Evolutionary conservation across 1,140 invertebrate species (phyloP), one percentile per base, ranked within the genome.

Genomic region (Leptonema lineaticorne): DNA sequence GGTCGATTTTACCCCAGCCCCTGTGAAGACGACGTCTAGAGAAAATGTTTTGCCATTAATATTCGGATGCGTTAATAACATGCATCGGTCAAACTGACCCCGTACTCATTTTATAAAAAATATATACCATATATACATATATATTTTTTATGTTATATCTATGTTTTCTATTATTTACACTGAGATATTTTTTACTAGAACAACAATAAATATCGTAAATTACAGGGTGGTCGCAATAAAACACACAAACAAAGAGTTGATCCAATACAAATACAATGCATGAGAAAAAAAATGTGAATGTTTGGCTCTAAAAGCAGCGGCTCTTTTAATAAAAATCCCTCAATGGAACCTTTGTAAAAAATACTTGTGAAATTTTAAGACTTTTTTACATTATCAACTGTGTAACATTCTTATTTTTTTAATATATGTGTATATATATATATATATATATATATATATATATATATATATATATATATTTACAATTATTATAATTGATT

Each of bases 301-400:
- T 64, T 64, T 64, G 62, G 62, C 46, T 64, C 62, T 64, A 64
- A 64, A 64, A 64, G 62, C 62, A n/a, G 46, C 62, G 62, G 24
- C 26, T 45, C 59, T 41, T 62, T 62, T 24, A 18, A 33, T 16
- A 24, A 24, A 46, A 26, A 62, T n/a, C n/a, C 56, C 58, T 37
- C 41, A 62, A 58, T 58, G 56, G 56, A 22, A 27, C 48, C 24
- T 26, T 53, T 41, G 27, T 53, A 53, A 26, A 20, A 18, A 48
- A 48, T 8, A 48, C 5, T 14, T 11, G 18, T 14, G 50, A 53
- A 24, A 41, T 41, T 14, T 16, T 14, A 53, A 26, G 20, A 45
- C 14, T 14, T 45, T n/a, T 33, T 5, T 33, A 33, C 11, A 33
- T 33, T 6, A 33, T 6, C 30, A 33, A 6, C 11, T 11, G 11